Conservation (phyloP, 2,888 invertebrate species). For the Rotaria macrura region DNA sequence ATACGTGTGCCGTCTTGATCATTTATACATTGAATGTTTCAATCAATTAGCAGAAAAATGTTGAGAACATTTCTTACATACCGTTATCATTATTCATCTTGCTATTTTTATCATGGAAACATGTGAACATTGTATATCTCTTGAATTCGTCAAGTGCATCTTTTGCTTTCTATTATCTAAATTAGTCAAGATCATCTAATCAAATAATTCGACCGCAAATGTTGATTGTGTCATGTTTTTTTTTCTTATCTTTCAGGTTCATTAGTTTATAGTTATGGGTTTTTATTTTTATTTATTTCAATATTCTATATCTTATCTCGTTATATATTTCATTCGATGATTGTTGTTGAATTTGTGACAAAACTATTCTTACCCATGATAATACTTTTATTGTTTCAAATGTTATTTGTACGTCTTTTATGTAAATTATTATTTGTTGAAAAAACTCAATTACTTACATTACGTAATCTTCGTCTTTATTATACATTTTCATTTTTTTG, state of each 20-base stretch:
- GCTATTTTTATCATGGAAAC: no score
- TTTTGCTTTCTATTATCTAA: no score
- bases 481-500: conserved; percentile 30
- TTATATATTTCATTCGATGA: conserved; percentile 20
- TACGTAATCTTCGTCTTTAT: conserved; percentile 24
- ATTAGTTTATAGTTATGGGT: conserved; percentile 17
- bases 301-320: neutral
- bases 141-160: no score
- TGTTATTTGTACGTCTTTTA: conserved; percentile 28
- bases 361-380: conserved; percentile 32
- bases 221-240: no score
- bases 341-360: conserved; percentile 24
- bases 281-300: conserved; percentile 11
- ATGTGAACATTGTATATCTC: no score
- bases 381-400: conserved; percentile 27
- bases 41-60: no score
- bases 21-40: no score
- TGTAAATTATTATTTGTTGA: conserved; percentile 25
- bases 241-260: neutral
- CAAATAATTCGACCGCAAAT: no score
- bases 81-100: no score
- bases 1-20: no score
- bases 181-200: no score
- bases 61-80: no score
- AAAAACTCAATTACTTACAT: neutral